phyloP scores from a whole-genome alignment of 2,797 vertebrate genomes.

The Caiman crocodilus region DNA sequence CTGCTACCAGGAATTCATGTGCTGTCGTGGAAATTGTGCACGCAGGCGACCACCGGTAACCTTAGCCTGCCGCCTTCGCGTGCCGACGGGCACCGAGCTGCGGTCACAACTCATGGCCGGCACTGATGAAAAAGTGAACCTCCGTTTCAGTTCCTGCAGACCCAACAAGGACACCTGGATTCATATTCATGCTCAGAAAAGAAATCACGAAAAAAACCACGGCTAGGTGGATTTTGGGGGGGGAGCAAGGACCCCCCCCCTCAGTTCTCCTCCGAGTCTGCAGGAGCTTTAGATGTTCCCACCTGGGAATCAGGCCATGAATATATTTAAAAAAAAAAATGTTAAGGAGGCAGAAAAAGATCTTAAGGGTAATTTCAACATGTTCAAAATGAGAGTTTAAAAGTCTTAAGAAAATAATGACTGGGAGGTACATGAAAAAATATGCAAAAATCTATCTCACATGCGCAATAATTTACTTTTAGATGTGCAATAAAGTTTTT shows the following conservation, averaged over 20 bases:
- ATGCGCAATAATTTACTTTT: constrained; percentile 74
- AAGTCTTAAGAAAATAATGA: constrained; percentile 59
- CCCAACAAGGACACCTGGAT: background rate
- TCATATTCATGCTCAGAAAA: background rate
- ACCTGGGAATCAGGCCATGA: background rate
- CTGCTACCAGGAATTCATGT: background rate
- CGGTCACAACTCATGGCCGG: fast-evolving
- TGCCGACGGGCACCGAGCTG: background rate
- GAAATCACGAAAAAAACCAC: background rate
- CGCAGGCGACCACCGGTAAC: fast-evolving
- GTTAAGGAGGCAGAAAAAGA: background rate
- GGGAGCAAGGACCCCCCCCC: background rate
- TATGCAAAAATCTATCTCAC: constrained; percentile 54
- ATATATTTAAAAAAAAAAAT: background rate
- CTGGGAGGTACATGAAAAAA: constrained; percentile 26
- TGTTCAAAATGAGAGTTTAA: constrained; percentile 38
- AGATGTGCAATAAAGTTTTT: constrained; percentile 77
- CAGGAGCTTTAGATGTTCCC: background rate
- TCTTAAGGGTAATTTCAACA: background rate
- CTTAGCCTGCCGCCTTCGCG: background rate
- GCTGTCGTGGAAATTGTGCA: background rate
- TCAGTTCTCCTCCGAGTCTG: background rate
- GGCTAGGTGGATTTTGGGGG: background rate
- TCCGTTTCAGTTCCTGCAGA: too few relatives aligned
- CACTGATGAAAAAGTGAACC: background rate